Evolutionary conservation across 2,888 invertebrate genomes (phyloP).

Genomic region (Acronicta psi): DNA sequence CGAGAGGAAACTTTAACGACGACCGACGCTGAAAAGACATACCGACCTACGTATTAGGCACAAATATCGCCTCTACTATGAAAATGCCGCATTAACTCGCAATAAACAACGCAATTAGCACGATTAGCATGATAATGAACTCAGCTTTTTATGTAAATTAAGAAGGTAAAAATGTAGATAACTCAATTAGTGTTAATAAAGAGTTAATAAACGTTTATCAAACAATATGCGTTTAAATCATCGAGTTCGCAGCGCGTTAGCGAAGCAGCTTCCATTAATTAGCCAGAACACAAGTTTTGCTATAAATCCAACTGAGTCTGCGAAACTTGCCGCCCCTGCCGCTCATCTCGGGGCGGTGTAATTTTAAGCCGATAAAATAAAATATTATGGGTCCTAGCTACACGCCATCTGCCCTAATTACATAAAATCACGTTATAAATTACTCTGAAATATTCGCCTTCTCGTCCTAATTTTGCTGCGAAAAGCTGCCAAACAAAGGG

Average conservation of each 20-base stretch:
- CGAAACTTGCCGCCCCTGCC: slow-evolving; percentile 80
- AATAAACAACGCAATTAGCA: slow-evolving; percentile 30
- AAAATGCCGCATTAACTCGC: slow-evolving; percentile 16
- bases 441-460: slow-evolving; percentile 77
- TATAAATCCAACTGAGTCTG: slow-evolving; percentile 84
- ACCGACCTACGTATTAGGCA: slow-evolving; percentile 50
- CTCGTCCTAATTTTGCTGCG: slow-evolving; percentile 73
- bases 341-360: slow-evolving; percentile 79
- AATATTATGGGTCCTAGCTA: slow-evolving; percentile 79
- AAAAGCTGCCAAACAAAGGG: slow-evolving; percentile 79
- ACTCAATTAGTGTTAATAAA: slow-evolving; percentile 44
- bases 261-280: slow-evolving; percentile 86
- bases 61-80: slow-evolving; percentile 62
- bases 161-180: slow-evolving; percentile 21
- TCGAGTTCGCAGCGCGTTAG: slow-evolving; percentile 75
- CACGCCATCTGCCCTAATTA: slow-evolving; percentile 81
- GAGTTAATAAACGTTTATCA: slow-evolving; percentile 68
- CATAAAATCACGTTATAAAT: slow-evolving; percentile 83
- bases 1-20: slow-evolving; percentile 77
- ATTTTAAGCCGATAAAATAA: slow-evolving; percentile 87
- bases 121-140: slow-evolving; percentile 31
- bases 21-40: slow-evolving; percentile 71
- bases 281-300: slow-evolving; percentile 86
- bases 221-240: slow-evolving; percentile 80
- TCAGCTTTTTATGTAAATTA: slow-evolving; percentile 33